Evolutionary conservation across 2,888 invertebrate species (phyloP).

Genomic region (Stenolophus ochropezus): DNA sequence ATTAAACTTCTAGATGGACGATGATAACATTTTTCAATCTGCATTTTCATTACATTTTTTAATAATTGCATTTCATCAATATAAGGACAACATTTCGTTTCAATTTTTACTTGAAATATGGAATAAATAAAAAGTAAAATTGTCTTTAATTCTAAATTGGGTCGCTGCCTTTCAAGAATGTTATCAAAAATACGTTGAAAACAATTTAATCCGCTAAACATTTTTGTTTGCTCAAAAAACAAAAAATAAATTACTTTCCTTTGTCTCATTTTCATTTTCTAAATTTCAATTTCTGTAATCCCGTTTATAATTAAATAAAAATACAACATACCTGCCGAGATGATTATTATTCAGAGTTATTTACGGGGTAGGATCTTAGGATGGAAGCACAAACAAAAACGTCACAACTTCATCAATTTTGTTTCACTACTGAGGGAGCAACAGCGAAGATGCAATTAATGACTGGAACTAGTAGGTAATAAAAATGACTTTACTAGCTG

Average conservation of each 20-base stretch:
- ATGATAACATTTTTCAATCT: too few relatives aligned
- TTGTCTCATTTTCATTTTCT: conserved; percentile 12
- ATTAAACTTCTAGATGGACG: too few relatives aligned
- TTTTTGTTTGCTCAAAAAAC: conserved; percentile 1
- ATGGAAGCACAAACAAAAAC: not conserved
- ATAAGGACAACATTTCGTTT: too few relatives aligned
- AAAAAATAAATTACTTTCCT: conserved; percentile 16
- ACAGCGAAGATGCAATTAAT: too few relatives aligned
- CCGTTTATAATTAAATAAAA: conserved; percentile 7
- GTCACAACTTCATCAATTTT: not conserved
- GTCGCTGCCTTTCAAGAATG: too few relatives aligned
- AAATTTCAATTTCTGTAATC: conserved; percentile 20
- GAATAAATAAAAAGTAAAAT: too few relatives aligned
- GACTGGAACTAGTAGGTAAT: too few relatives aligned
- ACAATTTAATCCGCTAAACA: conserved; percentile 5
- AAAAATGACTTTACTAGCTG: too few relatives aligned
- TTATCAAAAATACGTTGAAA: conserved; percentile 10
- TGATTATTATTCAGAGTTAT: conserved; percentile 4
- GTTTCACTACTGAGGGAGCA: not conserved
- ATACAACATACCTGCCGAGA: conserved; percentile 1
- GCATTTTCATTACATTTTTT: too few relatives aligned
- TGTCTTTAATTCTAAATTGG: too few relatives aligned
- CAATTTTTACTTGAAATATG: too few relatives aligned
- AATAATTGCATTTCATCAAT: too few relatives aligned
- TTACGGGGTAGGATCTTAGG: not conserved